A percentile compares a stretch with the other conserved stretches of the same genome.
These are phyloP conservation scores for Echinarachnius parma DNA, from an alignment of 53 echinoderm and acorn worm genomes.

Conservation along the genomic window DNA sequence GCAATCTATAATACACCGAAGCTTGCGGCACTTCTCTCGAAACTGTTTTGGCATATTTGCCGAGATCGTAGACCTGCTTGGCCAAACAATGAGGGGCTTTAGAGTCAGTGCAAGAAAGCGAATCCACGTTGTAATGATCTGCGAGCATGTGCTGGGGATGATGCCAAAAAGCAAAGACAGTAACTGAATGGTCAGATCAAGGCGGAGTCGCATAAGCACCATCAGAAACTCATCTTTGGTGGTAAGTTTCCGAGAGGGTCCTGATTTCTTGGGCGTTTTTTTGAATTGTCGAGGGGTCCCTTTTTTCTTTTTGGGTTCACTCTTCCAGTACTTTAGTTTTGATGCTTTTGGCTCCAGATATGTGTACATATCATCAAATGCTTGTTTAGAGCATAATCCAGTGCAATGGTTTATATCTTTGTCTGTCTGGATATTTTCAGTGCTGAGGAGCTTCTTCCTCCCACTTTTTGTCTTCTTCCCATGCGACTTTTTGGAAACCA, in stretches of 20 bases:
- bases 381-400: background rate
- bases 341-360: slow-evolving; percentile 7
- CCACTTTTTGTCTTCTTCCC: no score
- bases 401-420: background rate
- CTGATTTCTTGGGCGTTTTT: slow-evolving; percentile 17
- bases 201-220: slow-evolving; percentile 38
- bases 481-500: no score
- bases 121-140: slow-evolving; percentile 55
- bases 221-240: background rate
- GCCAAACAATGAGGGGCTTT: no score
- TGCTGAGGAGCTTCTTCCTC: no score
- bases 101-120: slow-evolving; percentile 26
- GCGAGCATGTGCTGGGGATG: slow-evolving; percentile 8
- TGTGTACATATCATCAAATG: slow-evolving; percentile 13
- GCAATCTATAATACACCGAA: slow-evolving; percentile 59
- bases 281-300: background rate
- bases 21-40: slow-evolving; percentile 29
- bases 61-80: no score
- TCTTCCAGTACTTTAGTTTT: slow-evolving; percentile 16
- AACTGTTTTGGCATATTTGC: no score
- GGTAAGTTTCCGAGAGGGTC: slow-evolving; percentile 1
- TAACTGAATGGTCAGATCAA: slow-evolving; percentile 2
- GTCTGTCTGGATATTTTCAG: background rate
- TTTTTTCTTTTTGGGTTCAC: background rate
- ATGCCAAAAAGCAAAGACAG: slow-evolving; percentile 19